phyloP scores from a whole-genome alignment of 2,113 vertebrate genomes.

The Labeo rohita region DNA sequence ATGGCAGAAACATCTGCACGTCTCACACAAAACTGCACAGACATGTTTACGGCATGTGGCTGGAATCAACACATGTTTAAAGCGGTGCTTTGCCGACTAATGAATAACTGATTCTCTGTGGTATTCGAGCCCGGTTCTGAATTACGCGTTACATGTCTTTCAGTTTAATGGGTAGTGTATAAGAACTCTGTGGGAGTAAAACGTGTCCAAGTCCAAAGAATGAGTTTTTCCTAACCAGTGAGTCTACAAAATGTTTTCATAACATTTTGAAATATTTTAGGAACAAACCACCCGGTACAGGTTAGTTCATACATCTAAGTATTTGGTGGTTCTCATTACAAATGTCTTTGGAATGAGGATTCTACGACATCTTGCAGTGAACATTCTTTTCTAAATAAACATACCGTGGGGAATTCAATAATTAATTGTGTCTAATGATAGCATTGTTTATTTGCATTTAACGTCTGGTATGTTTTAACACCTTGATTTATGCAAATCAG shows the following conservation, averaged over 20 bases:
- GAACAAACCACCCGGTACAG: slow-evolving; percentile 13
- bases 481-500: slow-evolving; percentile 26
- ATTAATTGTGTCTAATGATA: slow-evolving; percentile 19
- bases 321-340: slow-evolving; percentile 28
- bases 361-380: slow-evolving; percentile 6
- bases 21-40: slow-evolving; percentile 35
- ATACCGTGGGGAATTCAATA: slow-evolving; percentile 18
- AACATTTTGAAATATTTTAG: slow-evolving; percentile 19
- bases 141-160: neutral
- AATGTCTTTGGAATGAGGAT: slow-evolving; percentile 12
- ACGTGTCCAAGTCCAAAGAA: neutral
- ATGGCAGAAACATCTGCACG: slow-evolving; percentile 56
- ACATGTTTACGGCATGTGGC: slow-evolving; percentile 43
- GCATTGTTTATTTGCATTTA: slow-evolving; percentile 14
- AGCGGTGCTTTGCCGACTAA: slow-evolving; percentile 2
- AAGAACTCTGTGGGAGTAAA: slow-evolving; percentile 8
- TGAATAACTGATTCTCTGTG: slow-evolving; percentile 29
- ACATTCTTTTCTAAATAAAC: slow-evolving; percentile 31
- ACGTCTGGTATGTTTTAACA: slow-evolving; percentile 5
- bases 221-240: neutral
- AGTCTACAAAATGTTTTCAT: slow-evolving; percentile 9
- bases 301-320: slow-evolving; percentile 24
- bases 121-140: slow-evolving; percentile 5
- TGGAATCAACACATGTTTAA: slow-evolving; percentile 45
- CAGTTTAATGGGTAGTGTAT: neutral